These are phyloP conservation scores for Auanema sp. DNA, from an alignment of 2,888 invertebrate genomes.

Conservation along the genomic window DNA sequence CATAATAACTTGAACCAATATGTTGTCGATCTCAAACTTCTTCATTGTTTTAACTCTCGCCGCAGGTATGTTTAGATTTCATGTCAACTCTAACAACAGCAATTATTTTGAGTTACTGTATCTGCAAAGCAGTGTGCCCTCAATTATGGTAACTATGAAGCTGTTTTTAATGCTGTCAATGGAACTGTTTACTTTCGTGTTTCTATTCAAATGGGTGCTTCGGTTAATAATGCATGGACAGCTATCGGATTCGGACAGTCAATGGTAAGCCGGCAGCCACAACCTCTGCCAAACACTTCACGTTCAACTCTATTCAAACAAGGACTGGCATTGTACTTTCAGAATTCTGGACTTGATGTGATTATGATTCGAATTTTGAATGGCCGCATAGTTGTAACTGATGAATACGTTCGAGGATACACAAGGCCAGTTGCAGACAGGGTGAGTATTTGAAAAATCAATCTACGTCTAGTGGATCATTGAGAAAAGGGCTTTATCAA, in stretches of 20 bases:
- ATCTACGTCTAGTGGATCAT: too few relatives aligned
- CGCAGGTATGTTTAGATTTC: too few relatives aligned
- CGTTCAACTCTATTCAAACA: too few relatives aligned
- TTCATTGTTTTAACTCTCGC: too few relatives aligned
- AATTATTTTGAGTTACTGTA: constrained; percentile 17
- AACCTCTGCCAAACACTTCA: background rate
- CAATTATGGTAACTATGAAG: constrained; percentile 32
- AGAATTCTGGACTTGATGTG: constrained; percentile 55
- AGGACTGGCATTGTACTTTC: constrained; percentile 15
- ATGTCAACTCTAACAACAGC: background rate
- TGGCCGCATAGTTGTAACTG: constrained; percentile 51
- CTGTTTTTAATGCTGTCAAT: constrained; percentile 40
- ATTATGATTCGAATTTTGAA: constrained; percentile 53
- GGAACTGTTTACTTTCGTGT: constrained; percentile 51
- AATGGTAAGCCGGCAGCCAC: constrained; percentile 47
- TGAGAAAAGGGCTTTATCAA: too few relatives aligned
- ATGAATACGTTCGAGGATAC: constrained; percentile 59
- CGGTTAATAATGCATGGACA: constrained; percentile 46
- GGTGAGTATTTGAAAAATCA: constrained; percentile 19
- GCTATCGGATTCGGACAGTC: constrained; percentile 55
- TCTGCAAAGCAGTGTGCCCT: constrained; percentile 31
- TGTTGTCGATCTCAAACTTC: too few relatives aligned
- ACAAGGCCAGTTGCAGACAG: constrained; percentile 47
- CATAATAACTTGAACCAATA: too few relatives aligned
- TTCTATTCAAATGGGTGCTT: constrained; percentile 40